Percentiles rank a stretch among this genome's conserved stretches.
Conservation (phyloP, 2,113 vertebrate genomes). For the Anser cygnoides region DNA sequence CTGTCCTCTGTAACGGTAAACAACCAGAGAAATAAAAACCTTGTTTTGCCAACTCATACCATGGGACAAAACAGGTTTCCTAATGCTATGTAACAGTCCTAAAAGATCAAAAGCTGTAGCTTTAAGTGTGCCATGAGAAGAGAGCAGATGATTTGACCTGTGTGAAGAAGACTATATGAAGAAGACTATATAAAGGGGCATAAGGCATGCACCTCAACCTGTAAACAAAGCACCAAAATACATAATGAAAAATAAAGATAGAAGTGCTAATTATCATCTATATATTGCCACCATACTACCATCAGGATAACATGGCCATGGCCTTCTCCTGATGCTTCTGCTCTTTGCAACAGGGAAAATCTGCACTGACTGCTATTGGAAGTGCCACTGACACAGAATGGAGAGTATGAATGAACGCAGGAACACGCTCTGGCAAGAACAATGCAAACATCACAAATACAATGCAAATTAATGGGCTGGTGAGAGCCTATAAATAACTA, state of each 20-base stretch:
- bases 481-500: neutral
- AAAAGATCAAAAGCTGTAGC: neutral
- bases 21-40: neutral
- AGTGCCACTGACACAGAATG: neutral
- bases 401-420: neutral
- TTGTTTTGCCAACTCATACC: neutral
- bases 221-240: neutral
- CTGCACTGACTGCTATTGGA: neutral
- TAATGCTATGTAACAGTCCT: neutral
- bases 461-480: neutral
- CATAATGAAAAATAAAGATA: neutral
- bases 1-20: neutral
- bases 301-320: neutral
- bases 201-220: neutral
- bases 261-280: neutral
- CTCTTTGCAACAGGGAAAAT: neutral
- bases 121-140: neutral
- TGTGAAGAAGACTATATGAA: neutral
- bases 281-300: neutral
- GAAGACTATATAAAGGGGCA: neutral
- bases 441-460: neutral
- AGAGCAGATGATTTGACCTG: neutral
- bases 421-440: neutral
- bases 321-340: neutral
- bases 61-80: neutral